Conservation (phyloP, 2,797 vertebrate genomes). For the Bufotes viridis region DNA sequence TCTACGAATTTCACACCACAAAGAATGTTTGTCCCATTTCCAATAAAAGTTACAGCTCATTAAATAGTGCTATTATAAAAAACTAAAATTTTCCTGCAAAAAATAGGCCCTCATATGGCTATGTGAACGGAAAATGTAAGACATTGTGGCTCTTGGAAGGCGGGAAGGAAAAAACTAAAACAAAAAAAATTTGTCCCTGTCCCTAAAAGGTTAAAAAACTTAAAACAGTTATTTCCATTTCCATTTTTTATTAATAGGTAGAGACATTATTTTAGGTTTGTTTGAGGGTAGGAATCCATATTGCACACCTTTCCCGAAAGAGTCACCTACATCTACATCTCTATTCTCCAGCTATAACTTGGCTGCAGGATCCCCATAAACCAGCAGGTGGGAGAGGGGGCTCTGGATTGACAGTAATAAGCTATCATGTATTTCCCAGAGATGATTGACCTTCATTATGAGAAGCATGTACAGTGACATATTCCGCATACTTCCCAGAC, state of each 20-base stretch:
- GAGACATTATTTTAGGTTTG: background rate
- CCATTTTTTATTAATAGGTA: background rate
- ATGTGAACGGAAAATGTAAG: too few relatives aligned
- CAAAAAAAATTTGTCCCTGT: too few relatives aligned
- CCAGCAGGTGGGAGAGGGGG: background rate
- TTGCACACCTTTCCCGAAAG: background rate
- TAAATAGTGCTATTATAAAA: too few relatives aligned
- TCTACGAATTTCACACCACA: too few relatives aligned
- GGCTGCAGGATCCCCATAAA: background rate
- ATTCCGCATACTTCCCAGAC: background rate
- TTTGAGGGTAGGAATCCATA: background rate
- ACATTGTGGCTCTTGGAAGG: too few relatives aligned
- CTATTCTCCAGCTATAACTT: background rate
- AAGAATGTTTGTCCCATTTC: too few relatives aligned
- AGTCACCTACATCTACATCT: background rate
- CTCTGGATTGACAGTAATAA: background rate
- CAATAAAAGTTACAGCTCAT: too few relatives aligned
- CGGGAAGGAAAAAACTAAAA: too few relatives aligned
- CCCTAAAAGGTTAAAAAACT: too few relatives aligned
- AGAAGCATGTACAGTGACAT: slow-evolving; percentile 35
- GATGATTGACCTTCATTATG: slow-evolving; percentile 42
- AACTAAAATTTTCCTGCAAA: too few relatives aligned
- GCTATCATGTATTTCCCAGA: slow-evolving; percentile 19
- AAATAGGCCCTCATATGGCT: too few relatives aligned
- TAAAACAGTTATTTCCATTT: background rate